A percentile compares a stretch with the other conserved stretches of the same genome.
Evolutionary conservation across 2,113 vertebrate species (phyloP).

Genomic region (Ellobius talpinus): DNA sequence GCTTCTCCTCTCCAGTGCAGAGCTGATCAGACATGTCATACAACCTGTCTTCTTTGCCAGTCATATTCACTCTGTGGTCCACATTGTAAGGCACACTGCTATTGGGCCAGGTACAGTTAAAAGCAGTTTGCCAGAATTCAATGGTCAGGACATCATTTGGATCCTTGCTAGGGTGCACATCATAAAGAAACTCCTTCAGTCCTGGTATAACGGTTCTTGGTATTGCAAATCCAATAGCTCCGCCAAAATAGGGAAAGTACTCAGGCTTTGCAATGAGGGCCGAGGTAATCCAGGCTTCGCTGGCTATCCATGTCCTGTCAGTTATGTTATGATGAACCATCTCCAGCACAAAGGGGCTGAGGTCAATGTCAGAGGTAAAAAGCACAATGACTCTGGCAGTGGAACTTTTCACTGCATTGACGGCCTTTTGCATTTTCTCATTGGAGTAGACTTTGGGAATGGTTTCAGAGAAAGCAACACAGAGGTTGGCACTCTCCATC

Average conservation of each 20-base stretch:
- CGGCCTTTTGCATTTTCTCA: slow-evolving; percentile 86
- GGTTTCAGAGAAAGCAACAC: slow-evolving; percentile 91
- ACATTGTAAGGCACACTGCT: slow-evolving; percentile 71
- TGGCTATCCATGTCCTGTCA: slow-evolving; percentile 91
- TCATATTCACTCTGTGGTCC: slow-evolving; percentile 80
- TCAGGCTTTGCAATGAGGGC: slow-evolving; percentile 88
- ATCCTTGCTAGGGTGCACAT: slow-evolving; percentile 85
- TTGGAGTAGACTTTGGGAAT: slow-evolving; percentile 89
- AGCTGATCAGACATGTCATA: slow-evolving; percentile 77
- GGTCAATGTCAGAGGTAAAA: slow-evolving; percentile 91
- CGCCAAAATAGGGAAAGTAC: slow-evolving; percentile 87
- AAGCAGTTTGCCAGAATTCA: slow-evolving; percentile 92
- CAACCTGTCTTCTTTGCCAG: slow-evolving; percentile 62
- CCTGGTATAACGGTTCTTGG: slow-evolving; percentile 87
- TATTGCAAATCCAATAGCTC: slow-evolving; percentile 90
- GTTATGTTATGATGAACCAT: slow-evolving; percentile 89
- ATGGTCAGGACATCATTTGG: slow-evolving; percentile 85
- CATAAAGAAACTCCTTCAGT: slow-evolving; percentile 86
- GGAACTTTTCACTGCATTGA: slow-evolving; percentile 83
- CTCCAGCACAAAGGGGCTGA: slow-evolving; percentile 88
- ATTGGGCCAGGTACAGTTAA: slow-evolving; percentile 90
- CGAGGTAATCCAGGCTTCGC: slow-evolving; percentile 92
- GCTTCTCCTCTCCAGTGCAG: slow-evolving; percentile 87
- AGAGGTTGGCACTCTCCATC: slow-evolving; percentile 88
- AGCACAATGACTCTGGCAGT: slow-evolving; percentile 92